phyloP scores from a whole-genome alignment of 1,140 invertebrate species.

The Harlomillsia oculata region DNA sequence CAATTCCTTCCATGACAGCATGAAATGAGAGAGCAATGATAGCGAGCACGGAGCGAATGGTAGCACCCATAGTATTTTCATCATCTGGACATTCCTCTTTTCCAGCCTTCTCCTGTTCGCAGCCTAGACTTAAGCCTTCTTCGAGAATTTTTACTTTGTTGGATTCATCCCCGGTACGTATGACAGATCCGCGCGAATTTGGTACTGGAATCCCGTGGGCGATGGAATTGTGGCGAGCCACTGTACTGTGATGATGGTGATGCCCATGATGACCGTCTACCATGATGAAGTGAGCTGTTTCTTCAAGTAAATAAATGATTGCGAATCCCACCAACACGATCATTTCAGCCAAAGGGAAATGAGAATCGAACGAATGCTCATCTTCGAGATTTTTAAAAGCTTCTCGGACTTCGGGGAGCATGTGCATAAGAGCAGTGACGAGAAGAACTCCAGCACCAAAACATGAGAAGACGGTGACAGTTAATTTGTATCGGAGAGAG shows the following conservation, averaged over 20 bases:
- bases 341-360: conserved; percentile 58
- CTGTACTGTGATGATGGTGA: conserved; percentile 10
- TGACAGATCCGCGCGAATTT: not conserved
- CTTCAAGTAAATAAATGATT: conserved; percentile 73
- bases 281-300: conserved; percentile 53
- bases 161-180: not conserved
- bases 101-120: not conserved
- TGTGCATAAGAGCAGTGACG: conserved; percentile 77
- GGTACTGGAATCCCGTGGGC: conserved; percentile 14
- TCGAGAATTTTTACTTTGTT: conserved; percentile 1
- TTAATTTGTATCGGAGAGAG: conserved; percentile 14
- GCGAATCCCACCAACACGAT: conserved; percentile 67
- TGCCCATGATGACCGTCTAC: conserved; percentile 42
- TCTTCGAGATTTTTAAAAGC: conserved; percentile 38
- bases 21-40: conserved; percentile 81
- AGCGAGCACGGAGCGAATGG: conserved; percentile 62
- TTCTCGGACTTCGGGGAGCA: conserved; percentile 77
- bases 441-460: conserved; percentile 86
- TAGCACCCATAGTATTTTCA: conserved; percentile 40
- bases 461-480: conserved; percentile 55
- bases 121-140: not conserved
- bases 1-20: conserved; percentile 73
- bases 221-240: conserved; percentile 20
- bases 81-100: conserved; percentile 13
- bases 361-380: conserved; percentile 14